Evolutionary conservation across 2,797 vertebrate genomes (phyloP).

Genomic region (Octomys mimax): DNA sequence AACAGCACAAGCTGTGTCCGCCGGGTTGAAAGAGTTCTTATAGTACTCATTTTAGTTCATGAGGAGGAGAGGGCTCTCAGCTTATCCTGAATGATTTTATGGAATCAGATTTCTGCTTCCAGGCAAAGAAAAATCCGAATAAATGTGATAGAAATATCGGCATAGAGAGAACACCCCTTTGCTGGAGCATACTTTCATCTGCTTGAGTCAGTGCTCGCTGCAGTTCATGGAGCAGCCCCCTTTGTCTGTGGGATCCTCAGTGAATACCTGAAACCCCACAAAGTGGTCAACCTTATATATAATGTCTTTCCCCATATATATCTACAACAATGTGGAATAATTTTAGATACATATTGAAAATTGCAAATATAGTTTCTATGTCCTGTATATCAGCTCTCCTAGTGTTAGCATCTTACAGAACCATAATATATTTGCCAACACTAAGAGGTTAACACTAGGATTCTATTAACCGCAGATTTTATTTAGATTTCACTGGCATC

Average conservation of each 20-base stretch:
- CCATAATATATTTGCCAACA: neutral
- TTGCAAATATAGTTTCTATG: neutral
- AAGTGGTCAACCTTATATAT: neutral
- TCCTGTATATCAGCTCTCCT: neutral
- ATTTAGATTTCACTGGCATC: neutral
- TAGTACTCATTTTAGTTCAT: neutral
- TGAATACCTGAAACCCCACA: neutral
- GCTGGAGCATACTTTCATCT: neutral
- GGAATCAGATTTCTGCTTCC: conserved; percentile 59
- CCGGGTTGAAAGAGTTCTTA: neutral
- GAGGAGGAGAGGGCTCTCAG: neutral
- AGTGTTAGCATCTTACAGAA: neutral
- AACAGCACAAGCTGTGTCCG: neutral
- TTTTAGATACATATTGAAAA: conserved; percentile 14
- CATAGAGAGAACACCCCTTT: neutral
- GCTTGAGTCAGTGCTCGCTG: neutral
- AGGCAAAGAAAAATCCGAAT: conserved; percentile 53
- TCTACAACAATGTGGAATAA: neutral
- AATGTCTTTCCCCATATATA: neutral
- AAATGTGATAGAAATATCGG: conserved; percentile 36
- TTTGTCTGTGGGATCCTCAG: neutral
- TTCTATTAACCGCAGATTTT: neutral
- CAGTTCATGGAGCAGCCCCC: neutral
- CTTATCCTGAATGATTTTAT: conserved; percentile 41
- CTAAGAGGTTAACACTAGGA: conserved; percentile 4